Conservation (phyloP, 2,113 vertebrate species). For the Acanthisitta chloris region DNA sequence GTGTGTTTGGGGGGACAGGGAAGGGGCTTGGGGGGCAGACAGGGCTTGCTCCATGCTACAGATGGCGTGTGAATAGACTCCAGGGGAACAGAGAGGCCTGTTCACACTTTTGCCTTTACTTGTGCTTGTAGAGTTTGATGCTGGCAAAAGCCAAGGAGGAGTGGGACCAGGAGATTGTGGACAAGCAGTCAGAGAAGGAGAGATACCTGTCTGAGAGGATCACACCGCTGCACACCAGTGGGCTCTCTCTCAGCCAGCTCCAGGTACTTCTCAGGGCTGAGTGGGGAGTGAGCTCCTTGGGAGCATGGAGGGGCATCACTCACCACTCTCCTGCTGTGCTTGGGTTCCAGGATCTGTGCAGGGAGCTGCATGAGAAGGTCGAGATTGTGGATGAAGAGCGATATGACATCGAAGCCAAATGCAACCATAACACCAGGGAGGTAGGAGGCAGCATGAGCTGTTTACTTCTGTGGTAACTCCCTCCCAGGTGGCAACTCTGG, state of each 20-base stretch:
- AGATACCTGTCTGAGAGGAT: constrained; percentile 84
- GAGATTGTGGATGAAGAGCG: constrained; percentile 91
- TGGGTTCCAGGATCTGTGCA: constrained; percentile 83
- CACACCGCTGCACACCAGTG: constrained; percentile 70
- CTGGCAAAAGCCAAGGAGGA: constrained; percentile 92
- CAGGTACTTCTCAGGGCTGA: constrained; percentile 71
- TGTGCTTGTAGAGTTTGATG: constrained; percentile 84
- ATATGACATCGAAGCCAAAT: constrained; percentile 92
- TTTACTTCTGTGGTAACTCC: accelerated
- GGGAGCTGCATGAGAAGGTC: constrained; percentile 86
- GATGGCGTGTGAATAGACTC: accelerated
- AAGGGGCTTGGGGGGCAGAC: background rate
- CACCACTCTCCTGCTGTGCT: background rate
- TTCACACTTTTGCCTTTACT: background rate
- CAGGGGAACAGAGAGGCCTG: background rate
- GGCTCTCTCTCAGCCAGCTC: constrained; percentile 82
- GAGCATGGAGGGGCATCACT: accelerated
- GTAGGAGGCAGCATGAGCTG: constrained; percentile 45
- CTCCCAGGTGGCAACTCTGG: background rate
- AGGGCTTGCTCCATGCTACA: background rate
- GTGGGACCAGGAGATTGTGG: constrained; percentile 86
- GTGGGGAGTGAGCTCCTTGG: background rate
- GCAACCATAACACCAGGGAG: constrained; percentile 89
- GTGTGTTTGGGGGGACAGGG: background rate
- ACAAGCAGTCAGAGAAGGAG: constrained; percentile 86